These are phyloP conservation scores for Harpagoxenus sublaevis DNA, from an alignment of 2,888 invertebrate genomes.

Conservation along the genomic window DNA sequence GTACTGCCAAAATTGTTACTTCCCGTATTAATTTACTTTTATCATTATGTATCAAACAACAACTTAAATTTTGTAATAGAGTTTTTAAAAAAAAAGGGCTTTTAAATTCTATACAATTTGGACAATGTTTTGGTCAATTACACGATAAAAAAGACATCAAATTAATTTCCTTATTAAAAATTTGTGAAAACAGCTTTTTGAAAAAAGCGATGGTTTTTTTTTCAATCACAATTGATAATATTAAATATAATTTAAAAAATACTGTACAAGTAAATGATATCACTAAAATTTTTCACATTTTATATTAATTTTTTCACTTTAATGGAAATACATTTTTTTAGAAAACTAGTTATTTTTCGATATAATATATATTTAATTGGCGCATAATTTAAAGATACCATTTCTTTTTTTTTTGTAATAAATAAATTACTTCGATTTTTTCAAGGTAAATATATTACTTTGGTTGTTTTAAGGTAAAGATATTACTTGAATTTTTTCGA, in stretches of 20 bases:
- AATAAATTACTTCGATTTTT: too few relatives aligned
- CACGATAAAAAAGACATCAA: slow-evolving; percentile 2
- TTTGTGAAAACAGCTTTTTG: neutral
- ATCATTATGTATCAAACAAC: neutral
- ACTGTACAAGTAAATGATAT: slow-evolving; percentile 9
- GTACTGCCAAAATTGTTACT: slow-evolving; percentile 19
- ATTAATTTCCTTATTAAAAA: slow-evolving; percentile 13
- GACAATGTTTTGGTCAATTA: neutral
- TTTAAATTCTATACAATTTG: neutral
- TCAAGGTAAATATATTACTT: too few relatives aligned
- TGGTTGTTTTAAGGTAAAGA: too few relatives aligned
- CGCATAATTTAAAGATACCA: too few relatives aligned
- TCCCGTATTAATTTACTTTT: slow-evolving; percentile 6
- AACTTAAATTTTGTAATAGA: slow-evolving; percentile 16
- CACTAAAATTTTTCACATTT: too few relatives aligned
- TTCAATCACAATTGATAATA: slow-evolving; percentile 7
- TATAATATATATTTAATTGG: too few relatives aligned
- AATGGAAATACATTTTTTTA: too few relatives aligned
- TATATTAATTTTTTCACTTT: too few relatives aligned
- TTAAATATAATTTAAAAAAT: slow-evolving; percentile 8
- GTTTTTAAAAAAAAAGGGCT: slow-evolving; percentile 11
- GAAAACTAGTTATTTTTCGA: too few relatives aligned
- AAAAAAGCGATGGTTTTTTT: neutral
- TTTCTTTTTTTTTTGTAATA: too few relatives aligned
- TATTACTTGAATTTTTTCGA: too few relatives aligned